Evolutionary conservation across 2,888 invertebrate species (phyloP).

Genomic region (Polyommatus iphigenia): DNA sequence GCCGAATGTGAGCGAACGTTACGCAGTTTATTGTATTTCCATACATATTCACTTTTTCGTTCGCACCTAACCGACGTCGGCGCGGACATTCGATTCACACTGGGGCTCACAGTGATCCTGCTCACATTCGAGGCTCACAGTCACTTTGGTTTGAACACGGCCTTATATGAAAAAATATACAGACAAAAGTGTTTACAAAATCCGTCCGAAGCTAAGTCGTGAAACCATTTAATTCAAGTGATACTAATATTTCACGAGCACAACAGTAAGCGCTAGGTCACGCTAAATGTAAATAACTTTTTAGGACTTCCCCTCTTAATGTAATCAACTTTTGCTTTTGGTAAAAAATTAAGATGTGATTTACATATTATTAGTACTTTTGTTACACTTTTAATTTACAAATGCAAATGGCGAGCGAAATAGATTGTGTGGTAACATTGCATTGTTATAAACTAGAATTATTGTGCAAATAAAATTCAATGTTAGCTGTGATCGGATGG

Average conservation of each 20-base stretch:
- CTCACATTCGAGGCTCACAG: too few species aligned
- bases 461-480: too few species aligned
- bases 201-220: not conserved
- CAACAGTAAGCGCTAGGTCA: constrained; percentile 28
- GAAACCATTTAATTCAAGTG: not conserved
- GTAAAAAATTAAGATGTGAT: constrained; percentile 12
- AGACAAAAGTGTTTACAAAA: constrained; percentile 2
- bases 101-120: too few species aligned
- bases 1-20: too few species aligned
- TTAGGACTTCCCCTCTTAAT: constrained; percentile 23
- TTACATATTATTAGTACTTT: constrained; percentile 1
- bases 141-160: too few species aligned
- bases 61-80: too few species aligned
- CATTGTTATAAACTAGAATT: too few species aligned
- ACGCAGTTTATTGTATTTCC: too few species aligned
- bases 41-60: too few species aligned
- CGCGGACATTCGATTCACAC: too few species aligned
- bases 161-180: not conserved
- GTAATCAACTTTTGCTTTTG: constrained; percentile 20
- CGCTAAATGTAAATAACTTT: constrained; percentile 34
- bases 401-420: not conserved
- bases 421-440: not conserved
- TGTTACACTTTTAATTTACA: not conserved
- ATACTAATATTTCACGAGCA: constrained; percentile 28
- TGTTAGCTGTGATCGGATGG: too few species aligned